These are phyloP conservation scores for Megaceryle alcyon DNA, from an alignment of 2,797 vertebrate genomes.

Conservation along the genomic window DNA sequence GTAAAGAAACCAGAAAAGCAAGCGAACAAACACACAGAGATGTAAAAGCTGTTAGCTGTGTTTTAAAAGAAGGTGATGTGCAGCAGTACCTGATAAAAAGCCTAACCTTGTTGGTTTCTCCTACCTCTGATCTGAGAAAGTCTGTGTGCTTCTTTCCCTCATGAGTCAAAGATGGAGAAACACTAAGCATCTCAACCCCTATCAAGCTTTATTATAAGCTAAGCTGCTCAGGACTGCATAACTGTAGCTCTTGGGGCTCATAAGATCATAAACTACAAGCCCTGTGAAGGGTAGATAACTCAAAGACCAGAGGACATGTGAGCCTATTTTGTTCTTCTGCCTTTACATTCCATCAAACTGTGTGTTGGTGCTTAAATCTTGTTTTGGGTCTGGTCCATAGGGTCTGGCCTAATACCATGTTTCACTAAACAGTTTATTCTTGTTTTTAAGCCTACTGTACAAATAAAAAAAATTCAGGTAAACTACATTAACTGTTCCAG, in stretches of 20 bases:
- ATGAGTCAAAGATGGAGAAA: not conserved
- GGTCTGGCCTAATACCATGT: not conserved
- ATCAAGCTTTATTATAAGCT: not conserved
- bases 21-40: not conserved
- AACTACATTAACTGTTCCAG: not conserved
- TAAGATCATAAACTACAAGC: not conserved
- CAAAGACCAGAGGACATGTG: not conserved
- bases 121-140: not conserved
- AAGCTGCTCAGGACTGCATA: not conserved
- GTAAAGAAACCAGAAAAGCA: not conserved
- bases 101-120: not conserved
- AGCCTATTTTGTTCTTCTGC: not conserved
- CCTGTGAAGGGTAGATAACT: not conserved
- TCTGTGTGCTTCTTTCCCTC: not conserved
- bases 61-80: not conserved
- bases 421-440: conserved; percentile 2
- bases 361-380: fast-evolving
- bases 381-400: fast-evolving
- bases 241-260: not conserved
- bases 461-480: conserved; percentile 9
- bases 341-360: not conserved
- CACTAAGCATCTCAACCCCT: not conserved
- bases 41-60: not conserved
- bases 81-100: not conserved
- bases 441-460: not conserved